Base-by-base conservation (phyloP, 1,140 invertebrate genomes). In the Formica exsecta region DNA sequence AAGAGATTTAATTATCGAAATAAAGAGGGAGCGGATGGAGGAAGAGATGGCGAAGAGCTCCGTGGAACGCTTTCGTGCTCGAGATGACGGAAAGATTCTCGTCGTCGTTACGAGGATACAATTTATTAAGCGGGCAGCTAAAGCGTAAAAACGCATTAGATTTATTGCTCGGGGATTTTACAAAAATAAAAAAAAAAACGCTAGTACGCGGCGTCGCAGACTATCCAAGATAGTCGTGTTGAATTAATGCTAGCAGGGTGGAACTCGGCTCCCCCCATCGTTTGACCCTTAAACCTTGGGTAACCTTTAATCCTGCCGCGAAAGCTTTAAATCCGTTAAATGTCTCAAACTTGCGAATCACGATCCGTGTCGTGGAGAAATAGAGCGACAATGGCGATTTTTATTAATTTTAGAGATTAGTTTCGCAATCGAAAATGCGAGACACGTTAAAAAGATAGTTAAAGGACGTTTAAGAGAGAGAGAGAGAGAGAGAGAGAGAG, bases 1-100 rank as follows among this genome's bases (percentile, higher is more conserved):
- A 57, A 81, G 54, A 83, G 68, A 83, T 83, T 83, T 74, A 83
- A 83, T 83, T 83, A 83, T 73, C 57, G 79, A 83, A 74, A 83
- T 83, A 83, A 83, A 83, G 66, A 83, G 19, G 5, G 36, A 19
- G 25, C 13, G 25, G 13, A 29, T 3, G 32, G 25, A 29, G 11
- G 22, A 22, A n/a, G 25, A 7, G 7, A 29, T n/a, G 54, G 36
- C 32, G 68, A 48, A 59, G 36, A 62, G 54, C 66, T 44, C 38
- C 51, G 38, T 19, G 48, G 36, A 59, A 73, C 51, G 38, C 68
- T 83, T 83, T 74, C 38, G 57, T 59, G 79, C 66, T 81, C 38
- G 38, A 83, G 73, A 61, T 81, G 79, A 81, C 13, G 79, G 54
- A 73, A 73, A 36, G 38, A 74, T 83, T 48, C 54, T 68, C 66